These are phyloP conservation scores for Mastomys natalensis DNA, from an alignment of 2,113 vertebrate genomes.

Conservation along the genomic window DNA sequence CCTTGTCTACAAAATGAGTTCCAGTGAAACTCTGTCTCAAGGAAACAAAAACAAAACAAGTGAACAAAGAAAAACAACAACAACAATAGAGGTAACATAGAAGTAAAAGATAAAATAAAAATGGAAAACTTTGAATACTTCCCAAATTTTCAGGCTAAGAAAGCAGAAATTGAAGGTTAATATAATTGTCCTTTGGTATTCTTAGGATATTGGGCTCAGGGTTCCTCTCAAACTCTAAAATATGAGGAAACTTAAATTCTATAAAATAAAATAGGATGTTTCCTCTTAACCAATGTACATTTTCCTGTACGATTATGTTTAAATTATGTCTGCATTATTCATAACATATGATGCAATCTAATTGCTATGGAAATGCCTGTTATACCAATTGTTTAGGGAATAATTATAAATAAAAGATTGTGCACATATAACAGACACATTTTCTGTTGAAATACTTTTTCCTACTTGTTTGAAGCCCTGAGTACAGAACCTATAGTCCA, in stretches of 20 bases:
- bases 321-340: neutral
- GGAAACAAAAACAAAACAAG: neutral
- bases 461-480: neutral
- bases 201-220: neutral
- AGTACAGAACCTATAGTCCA: neutral
- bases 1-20: neutral
- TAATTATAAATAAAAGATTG: neutral
- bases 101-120: slow-evolving; percentile 13
- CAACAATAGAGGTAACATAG: neutral
- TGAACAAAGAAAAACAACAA: neutral
- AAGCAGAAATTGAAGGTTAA: neutral
- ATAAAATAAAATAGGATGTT: neutral
- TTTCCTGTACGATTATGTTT: neutral
- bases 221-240: neutral
- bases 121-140: neutral
- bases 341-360: neutral
- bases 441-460: neutral
- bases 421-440: neutral
- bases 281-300: neutral
- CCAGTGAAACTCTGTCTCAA: neutral
- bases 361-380: neutral
- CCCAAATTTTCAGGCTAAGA: neutral
- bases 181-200: neutral
- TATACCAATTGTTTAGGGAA: neutral
- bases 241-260: neutral